These are phyloP conservation scores for Campoplex capitator DNA, from an alignment of 2,888 invertebrate genomes.

Conservation along the genomic window DNA sequence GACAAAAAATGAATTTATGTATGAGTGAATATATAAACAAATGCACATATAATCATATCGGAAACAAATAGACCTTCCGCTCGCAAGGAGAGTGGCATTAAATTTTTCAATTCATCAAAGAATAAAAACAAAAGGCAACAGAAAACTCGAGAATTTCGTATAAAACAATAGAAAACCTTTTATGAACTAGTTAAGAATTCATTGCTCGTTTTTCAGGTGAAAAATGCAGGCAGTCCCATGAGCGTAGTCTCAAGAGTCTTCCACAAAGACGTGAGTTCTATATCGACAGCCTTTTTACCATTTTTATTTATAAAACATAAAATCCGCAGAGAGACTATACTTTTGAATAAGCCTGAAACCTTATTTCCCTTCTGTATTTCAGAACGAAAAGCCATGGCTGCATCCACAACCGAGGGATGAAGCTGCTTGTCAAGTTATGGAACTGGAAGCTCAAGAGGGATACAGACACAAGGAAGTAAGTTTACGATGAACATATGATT, in stretches of 20 bases:
- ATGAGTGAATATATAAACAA: not conserved
- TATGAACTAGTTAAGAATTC: constrained; percentile 37
- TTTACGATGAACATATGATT: not conserved
- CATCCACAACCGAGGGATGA: constrained; percentile 81
- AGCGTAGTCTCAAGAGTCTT: constrained; percentile 83
- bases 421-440: constrained; percentile 78
- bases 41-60: not conserved
- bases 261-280: constrained; percentile 80
- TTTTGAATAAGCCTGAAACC: not conserved
- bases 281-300: constrained; percentile 6
- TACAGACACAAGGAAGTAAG: constrained; percentile 82
- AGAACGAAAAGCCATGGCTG: constrained; percentile 83
- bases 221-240: constrained; percentile 83
- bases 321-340: not conserved
- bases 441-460: constrained; percentile 77
- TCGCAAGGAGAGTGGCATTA: not conserved
- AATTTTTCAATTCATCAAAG: not conserved
- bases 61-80: not conserved
- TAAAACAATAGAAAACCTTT: not conserved
- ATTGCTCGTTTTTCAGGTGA: constrained; percentile 73
- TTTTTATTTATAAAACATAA: not conserved
- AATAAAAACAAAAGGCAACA: not conserved
- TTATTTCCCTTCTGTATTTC: constrained; percentile 74
- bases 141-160: not conserved
- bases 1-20: not conserved